A percentile compares a stretch with the other conserved stretches of the same genome.
Conservation (phyloP, 2,113 vertebrate species). For the Ivindomyrus marchei region DNA sequence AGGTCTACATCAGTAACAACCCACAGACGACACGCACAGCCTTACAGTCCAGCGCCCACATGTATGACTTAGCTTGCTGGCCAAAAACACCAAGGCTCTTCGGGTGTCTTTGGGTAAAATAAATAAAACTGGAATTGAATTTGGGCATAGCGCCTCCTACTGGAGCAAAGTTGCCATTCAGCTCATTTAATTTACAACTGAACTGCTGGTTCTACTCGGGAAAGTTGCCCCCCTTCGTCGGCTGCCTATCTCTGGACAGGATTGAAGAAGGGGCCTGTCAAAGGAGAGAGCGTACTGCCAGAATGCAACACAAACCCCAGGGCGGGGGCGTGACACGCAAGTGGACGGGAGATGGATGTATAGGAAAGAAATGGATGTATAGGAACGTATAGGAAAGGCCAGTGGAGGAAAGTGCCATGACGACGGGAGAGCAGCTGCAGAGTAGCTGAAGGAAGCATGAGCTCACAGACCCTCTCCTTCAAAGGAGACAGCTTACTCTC, state of each 20-base stretch:
- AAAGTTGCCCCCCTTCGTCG: not conserved
- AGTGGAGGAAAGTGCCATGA: not conserved
- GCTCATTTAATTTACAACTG: not conserved
- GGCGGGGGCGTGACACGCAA: not conserved
- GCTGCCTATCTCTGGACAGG: not conserved
- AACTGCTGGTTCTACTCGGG: not conserved
- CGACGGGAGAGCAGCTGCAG: not conserved
- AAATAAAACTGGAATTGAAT: too few species aligned
- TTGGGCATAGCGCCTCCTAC: not conserved
- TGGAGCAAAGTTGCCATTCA: not conserved
- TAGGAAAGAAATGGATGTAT: too few species aligned
- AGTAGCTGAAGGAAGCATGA: not conserved
- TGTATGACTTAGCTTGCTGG: not conserved
- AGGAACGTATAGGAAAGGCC: not conserved
- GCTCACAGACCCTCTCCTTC: not conserved
- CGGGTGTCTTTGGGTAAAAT: too few species aligned
- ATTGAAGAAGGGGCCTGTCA: not conserved
- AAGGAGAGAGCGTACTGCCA: not conserved
- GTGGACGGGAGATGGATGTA: not conserved
- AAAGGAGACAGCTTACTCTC: not conserved
- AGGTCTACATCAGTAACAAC: not conserved
- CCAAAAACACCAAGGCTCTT: not conserved
- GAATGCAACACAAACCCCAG: not conserved
- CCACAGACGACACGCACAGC: not conserved
- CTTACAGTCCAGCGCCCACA: not conserved